Conservation (phyloP, 2,888 invertebrate species). For the Phymatocera aterrima region DNA sequence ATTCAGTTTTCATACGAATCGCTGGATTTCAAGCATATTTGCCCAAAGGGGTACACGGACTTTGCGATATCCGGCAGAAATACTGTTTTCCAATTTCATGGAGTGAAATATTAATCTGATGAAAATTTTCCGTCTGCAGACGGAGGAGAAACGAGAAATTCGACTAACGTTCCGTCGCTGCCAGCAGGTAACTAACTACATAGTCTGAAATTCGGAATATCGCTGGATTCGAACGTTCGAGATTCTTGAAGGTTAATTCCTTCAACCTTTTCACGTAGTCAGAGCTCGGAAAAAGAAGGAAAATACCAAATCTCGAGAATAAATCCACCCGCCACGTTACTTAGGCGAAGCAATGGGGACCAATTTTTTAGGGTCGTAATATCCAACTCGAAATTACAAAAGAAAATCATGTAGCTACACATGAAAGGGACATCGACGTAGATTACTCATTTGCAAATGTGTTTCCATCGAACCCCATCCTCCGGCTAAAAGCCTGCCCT, state of each 20-base stretch:
- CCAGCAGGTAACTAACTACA: background rate
- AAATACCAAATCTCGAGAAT: background rate
- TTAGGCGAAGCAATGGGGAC: background rate
- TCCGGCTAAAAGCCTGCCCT: background rate
- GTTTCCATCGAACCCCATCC: slow-evolving; percentile 1
- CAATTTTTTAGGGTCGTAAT: background rate
- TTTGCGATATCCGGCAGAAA: background rate
- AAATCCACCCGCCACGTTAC: background rate
- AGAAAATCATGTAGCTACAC: background rate
- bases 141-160: too few species aligned
- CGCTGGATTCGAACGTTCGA: too few species aligned
- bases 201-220: background rate
- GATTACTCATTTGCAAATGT: slow-evolving; percentile 4
- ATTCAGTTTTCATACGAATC: background rate
- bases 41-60: background rate
- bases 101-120: background rate
- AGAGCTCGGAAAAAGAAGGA: too few species aligned
- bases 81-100: background rate
- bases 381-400: background rate
- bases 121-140: background rate
- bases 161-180: too few species aligned
- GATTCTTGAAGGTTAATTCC: too few species aligned
- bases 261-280: too few species aligned
- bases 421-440: slow-evolving; percentile 9
- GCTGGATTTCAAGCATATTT: background rate